Percentiles rank a stretch among this genome's conserved stretches.
phyloP scores from a whole-genome alignment of 2,888 invertebrate genomes.

The Chironomus tentans region DNA sequence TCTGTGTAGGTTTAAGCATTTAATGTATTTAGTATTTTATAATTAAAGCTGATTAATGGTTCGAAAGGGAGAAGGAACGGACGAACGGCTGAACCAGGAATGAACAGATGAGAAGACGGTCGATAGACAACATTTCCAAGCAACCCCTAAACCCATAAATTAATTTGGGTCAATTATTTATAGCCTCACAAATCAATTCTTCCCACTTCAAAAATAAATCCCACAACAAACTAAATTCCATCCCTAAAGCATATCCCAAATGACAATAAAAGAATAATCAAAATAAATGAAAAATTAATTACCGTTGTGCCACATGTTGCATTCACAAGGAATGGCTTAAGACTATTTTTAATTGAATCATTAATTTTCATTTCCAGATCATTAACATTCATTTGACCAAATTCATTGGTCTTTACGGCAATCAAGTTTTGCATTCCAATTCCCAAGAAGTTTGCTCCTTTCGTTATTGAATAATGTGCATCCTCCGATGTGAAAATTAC shows the following conservation, averaged over 20 bases:
- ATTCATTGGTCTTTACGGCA: constrained; percentile 54
- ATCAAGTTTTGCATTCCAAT: constrained; percentile 66
- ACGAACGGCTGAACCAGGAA: no score
- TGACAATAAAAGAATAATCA: background rate
- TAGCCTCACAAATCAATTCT: no score
- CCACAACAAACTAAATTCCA: no score
- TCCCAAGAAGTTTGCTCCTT: constrained; percentile 75
- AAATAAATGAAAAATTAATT: constrained; percentile 1
- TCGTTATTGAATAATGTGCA: constrained; percentile 73
- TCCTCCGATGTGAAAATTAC: constrained; percentile 69
- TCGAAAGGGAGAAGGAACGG: no score
- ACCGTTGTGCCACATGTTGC: constrained; percentile 76
- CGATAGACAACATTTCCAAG: no score
- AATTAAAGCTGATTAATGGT: no score
- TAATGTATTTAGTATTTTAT: no score
- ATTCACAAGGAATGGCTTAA: constrained; percentile 59
- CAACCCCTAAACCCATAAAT: no score
- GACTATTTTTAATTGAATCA: constrained; percentile 43
- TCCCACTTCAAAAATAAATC: no score
- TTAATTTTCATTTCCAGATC: constrained; percentile 53
- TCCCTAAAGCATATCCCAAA: background rate
- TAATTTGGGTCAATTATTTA: no score
- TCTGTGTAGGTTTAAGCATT: no score
- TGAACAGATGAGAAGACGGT: no score
- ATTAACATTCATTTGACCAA: constrained; percentile 56